phyloP scores from a whole-genome alignment of 2,888 invertebrate genomes.

The Epirrhoe alternata region DNA sequence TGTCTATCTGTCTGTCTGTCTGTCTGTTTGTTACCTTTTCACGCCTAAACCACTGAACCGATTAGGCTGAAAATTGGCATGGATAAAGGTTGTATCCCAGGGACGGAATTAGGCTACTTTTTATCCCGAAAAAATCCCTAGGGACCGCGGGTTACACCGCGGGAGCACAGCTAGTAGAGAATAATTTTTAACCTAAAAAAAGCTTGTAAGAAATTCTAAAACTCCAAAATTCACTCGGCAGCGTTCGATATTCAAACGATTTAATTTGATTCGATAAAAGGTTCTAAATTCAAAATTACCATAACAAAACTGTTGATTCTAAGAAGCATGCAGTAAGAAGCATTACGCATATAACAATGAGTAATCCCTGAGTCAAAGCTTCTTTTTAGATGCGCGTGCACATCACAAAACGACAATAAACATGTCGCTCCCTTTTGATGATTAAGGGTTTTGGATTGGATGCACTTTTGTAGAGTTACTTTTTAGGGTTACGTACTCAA shows the following conservation, averaged over 20 bases:
- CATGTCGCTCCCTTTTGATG: conserved; percentile 31
- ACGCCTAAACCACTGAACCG: too few relatives aligned
- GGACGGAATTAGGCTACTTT: too few relatives aligned
- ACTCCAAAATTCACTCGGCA: background rate
- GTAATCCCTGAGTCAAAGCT: conserved; percentile 43
- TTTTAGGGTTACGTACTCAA: too few relatives aligned
- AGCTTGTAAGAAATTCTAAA: background rate
- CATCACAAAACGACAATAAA: conserved; percentile 53
- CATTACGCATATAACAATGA: conserved; percentile 31
- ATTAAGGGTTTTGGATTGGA: conserved; percentile 10
- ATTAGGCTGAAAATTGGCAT: too few relatives aligned
- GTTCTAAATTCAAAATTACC: conserved; percentile 8
- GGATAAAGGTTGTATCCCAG: too few relatives aligned
- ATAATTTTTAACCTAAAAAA: too few relatives aligned
- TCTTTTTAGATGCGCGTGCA: conserved; percentile 45
- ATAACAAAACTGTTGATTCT: conserved; percentile 6
- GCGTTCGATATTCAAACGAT: background rate
- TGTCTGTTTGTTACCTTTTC: too few relatives aligned
- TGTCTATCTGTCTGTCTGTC: too few relatives aligned
- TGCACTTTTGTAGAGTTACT: too few relatives aligned
- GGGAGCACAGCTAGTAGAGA: too few relatives aligned
- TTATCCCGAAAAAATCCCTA: too few relatives aligned
- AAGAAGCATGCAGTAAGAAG: conserved; percentile 7
- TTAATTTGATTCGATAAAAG: background rate
- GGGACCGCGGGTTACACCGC: too few relatives aligned